Base-by-base conservation (phyloP, 2,797 vertebrate species). In the Macropus fuliginosus region DNA sequence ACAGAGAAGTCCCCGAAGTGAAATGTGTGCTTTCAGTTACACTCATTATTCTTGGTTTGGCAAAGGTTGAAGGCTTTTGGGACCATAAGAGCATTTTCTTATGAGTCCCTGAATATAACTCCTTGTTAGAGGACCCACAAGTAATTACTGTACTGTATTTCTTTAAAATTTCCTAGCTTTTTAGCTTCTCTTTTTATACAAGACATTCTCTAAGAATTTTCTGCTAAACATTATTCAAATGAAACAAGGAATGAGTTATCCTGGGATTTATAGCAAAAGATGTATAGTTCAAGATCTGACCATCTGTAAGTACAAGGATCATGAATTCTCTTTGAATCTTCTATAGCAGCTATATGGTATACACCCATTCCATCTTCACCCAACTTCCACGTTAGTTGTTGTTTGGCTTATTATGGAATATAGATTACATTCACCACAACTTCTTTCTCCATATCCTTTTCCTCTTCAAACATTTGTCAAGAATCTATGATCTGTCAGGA, bases 381-480 rank as follows among this genome's bases (percentile, higher is more conserved):
- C 95, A 92, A 92, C 95, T 96, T 96, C 54, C 94, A 91, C 96
- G 28, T 90, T 95, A 29, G 46, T 93, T 95, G 90, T n/a, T 92
- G 18, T 94, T 96, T 94, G 95, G 46, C 91, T 96, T 96, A 81
- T 90, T 94, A 94, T 95, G 91, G 66, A 56, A 92, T 54, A 21
- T 89, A 54, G 54, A 81, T 52, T 59, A 92, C 56, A 93, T 55
- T 10, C 21, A 92, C 18, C 55, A 62, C 12, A 55, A 0, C 50
- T 93, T 62, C 29, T 31, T 40, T 66, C 31, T 66, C 31, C 62
- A 34, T 31, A 34, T 16, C 14, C 62, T 66, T n/a, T 40, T 74
- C 14, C 16, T 16, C 34, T 74, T 74, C 14, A 74, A 74, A 40
- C 34, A 40, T 74, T 74, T 74, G 4, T 74, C 62, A 74, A 40